Evolutionary conservation across 1,140 invertebrate genomes (phyloP), one percentile per base, ranked within the genome.

Genomic region (Chironomus tepperi): DNA sequence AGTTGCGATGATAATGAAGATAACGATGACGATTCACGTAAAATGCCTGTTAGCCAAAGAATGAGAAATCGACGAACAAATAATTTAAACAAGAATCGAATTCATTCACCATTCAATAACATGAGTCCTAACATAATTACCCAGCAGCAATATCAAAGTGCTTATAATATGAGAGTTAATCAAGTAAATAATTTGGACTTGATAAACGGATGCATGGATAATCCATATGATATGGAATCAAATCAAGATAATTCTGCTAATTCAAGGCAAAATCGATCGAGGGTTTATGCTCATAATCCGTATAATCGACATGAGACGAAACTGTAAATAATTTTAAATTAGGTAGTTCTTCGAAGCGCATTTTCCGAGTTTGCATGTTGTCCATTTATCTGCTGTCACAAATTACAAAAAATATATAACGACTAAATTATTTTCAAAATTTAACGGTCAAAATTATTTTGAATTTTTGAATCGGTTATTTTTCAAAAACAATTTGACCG

Each of bases 1-100:
- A 89, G 88, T 76, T 88, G 85, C 6, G 88, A 89, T 77, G 87
- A 88, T 75, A 86, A 87, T 70, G 65, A 70, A 19, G 65, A 70
- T 57, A n/a, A 57, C 10, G 65, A 70, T 18, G 65, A 70, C 16
- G 65, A 70, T 70, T 70, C 65, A 19, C 65, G 16, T 8, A 70
- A 70, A 70, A 70, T 70, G 65, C 19, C 16, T 7, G 3, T 18
- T 18, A 70, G 10, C 19, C 65, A 70, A 70, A 18, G 65, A 70
- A 70, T 18, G 18, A 18, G 65, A 70, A 70, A 70, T 70, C 65
- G 65, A 70, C 65, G 65, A 19, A 70, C 65, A 21, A 70, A 70
- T 70, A 70, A 70, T 19, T 21, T 70, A 16, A 70, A 70, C 5
- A 70, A 70, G 12, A 70, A 21, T 21, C 65, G 65, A 70, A 70